Percentiles rank a stretch among this genome's conserved stretches.
phyloP scores from a whole-genome alignment of 2,888 invertebrate species.

The Spilarctia lutea region DNA sequence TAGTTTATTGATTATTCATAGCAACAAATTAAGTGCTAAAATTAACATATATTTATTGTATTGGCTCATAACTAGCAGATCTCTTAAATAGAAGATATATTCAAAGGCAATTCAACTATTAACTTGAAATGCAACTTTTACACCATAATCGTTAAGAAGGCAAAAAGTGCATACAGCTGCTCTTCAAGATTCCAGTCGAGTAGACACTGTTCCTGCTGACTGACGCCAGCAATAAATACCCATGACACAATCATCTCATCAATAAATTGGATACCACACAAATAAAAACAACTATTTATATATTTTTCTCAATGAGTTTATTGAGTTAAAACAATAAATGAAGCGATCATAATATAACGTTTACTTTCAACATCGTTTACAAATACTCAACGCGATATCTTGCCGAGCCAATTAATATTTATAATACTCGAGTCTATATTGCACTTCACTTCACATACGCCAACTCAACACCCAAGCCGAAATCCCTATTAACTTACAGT shows the following conservation, averaged over 20 bases:
- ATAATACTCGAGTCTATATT: conserved; percentile 82
- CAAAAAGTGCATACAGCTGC: conserved; percentile 55
- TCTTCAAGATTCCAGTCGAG: conserved; percentile 63
- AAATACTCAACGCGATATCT: conserved; percentile 83
- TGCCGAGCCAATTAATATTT: conserved; percentile 79
- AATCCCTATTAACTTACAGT: conserved; percentile 84
- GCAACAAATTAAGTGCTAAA: conserved; percentile 59
- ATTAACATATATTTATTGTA: conserved; percentile 55
- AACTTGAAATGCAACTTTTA: conserved; percentile 45
- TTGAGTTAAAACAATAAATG: conserved; percentile 86
- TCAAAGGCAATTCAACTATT: conserved; percentile 44
- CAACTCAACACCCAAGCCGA: conserved; percentile 76
- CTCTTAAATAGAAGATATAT: conserved; percentile 40
- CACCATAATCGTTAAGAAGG: conserved; percentile 45
- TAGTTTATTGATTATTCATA: conserved; percentile 66
- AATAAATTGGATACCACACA: conserved; percentile 65
- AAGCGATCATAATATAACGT: conserved; percentile 86
- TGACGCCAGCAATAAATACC: conserved; percentile 62
- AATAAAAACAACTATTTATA: conserved; percentile 79
- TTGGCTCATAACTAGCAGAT: conserved; percentile 35
- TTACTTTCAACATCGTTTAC: conserved; percentile 87
- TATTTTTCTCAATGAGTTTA: conserved; percentile 83
- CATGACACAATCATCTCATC: conserved; percentile 62
- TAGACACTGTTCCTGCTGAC: conserved; percentile 53
- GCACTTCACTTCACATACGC: conserved; percentile 80